These are phyloP conservation scores for Peromyscus eremicus DNA, from an alignment of 2,797 vertebrate genomes.

Conservation along the genomic window DNA sequence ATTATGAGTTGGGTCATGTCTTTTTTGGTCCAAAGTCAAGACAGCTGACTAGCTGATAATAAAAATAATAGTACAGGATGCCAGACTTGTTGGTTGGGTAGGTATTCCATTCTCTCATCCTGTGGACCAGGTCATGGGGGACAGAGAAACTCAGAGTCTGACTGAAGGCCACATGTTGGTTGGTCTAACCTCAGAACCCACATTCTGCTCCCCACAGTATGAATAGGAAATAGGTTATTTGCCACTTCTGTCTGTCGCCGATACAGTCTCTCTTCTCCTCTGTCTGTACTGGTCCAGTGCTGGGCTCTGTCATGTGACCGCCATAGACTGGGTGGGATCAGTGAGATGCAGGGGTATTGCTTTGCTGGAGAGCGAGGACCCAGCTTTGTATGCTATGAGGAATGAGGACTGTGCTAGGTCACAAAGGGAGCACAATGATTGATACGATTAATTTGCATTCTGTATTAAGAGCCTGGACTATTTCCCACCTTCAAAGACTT, in stretches of 20 bases:
- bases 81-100: background rate
- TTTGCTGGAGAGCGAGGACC: background rate
- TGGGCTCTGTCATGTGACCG: background rate
- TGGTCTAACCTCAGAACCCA: background rate
- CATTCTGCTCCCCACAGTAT: background rate
- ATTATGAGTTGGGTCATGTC: background rate
- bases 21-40: constrained; percentile 44
- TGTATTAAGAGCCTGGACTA: constrained; percentile 68
- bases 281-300: background rate
- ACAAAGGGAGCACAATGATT: constrained; percentile 5
- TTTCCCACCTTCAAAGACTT: constrained; percentile 71
- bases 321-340: background rate
- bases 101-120: background rate
- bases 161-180: background rate
- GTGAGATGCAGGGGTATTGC: background rate
- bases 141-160: background rate
- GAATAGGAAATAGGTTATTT: background rate
- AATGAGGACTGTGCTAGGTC: constrained; percentile 34
- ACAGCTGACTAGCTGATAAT: background rate
- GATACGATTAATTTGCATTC: constrained; percentile 78
- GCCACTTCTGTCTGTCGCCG: constrained; percentile 3
- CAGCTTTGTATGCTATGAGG: constrained; percentile 34
- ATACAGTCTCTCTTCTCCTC: fast-evolving
- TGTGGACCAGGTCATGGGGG: background rate
- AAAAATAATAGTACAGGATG: background rate